phyloP scores from a whole-genome alignment of 2,113 vertebrate species.

The Psittacula cyanocephala region DNA sequence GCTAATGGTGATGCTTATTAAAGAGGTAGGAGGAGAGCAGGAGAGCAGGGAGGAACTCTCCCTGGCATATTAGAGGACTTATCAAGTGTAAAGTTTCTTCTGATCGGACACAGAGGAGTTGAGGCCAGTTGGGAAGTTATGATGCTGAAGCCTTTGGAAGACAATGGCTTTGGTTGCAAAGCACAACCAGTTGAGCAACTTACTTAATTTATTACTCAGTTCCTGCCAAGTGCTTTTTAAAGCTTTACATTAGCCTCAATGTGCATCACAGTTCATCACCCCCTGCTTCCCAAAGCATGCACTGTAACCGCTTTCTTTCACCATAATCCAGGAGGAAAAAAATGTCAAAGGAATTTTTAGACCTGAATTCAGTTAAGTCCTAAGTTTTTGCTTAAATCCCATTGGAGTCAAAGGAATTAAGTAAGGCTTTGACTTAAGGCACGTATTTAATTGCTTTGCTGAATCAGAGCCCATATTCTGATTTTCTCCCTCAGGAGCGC shows the following conservation, averaged over 20 bases:
- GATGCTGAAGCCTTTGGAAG: background rate
- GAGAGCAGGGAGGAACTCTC: background rate
- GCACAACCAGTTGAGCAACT: background rate
- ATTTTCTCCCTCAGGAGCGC: background rate
- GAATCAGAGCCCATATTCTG: slow-evolving; percentile 41
- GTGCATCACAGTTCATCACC: slow-evolving; percentile 11
- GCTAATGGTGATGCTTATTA: slow-evolving; percentile 54
- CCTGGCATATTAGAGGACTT: background rate
- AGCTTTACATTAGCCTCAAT: background rate
- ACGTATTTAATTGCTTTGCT: slow-evolving; percentile 52
- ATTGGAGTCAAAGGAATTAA: slow-evolving; percentile 61
- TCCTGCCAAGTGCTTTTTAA: slow-evolving; percentile 55
- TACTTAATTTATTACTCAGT: slow-evolving; percentile 1
- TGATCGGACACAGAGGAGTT: rapidly evolving
- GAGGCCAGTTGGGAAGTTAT: background rate
- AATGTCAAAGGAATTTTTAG: slow-evolving; percentile 18
- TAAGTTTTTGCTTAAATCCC: slow-evolving; percentile 49
- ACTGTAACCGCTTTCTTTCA: background rate
- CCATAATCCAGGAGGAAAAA: background rate
- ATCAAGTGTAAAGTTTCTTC: slow-evolving; percentile 25
- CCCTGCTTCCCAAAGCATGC: background rate
- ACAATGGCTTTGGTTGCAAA: slow-evolving; percentile 31
- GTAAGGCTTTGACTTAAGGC: slow-evolving; percentile 38
- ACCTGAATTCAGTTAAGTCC: slow-evolving; percentile 29
- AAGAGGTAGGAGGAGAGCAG: background rate